These are phyloP conservation scores for Meiosimyza decipiens DNA, from an alignment of 2,888 invertebrate genomes.

Conservation along the genomic window DNA sequence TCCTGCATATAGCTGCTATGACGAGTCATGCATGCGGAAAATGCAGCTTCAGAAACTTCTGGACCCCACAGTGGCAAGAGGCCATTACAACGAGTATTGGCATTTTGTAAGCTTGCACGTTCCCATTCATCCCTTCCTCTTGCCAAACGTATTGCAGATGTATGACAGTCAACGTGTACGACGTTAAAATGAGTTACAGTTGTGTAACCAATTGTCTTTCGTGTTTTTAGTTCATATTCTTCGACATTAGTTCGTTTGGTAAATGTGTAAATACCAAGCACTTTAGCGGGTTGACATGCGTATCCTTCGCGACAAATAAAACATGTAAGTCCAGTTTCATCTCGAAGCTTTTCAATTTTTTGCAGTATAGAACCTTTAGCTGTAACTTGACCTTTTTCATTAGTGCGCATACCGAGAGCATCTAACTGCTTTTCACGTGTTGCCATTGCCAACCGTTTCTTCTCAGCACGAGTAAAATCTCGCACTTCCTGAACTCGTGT, in stretches of 20 bases:
- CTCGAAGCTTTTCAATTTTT: slow-evolving; percentile 94
- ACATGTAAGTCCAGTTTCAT: slow-evolving; percentile 95
- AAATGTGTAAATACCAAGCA: slow-evolving; percentile 96
- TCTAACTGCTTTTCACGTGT: slow-evolving; percentile 96
- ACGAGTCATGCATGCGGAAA: slow-evolving; percentile 92
- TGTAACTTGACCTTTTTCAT: slow-evolving; percentile 96
- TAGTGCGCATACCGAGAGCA: slow-evolving; percentile 94
- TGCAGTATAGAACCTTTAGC: slow-evolving; percentile 90
- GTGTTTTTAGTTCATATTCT: slow-evolving; percentile 88
- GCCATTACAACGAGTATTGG: slow-evolving; percentile 97
- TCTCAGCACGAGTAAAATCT: slow-evolving; percentile 93
- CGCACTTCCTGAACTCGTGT: slow-evolving; percentile 91
- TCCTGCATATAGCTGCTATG: slow-evolving; percentile 85
- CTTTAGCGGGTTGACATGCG: slow-evolving; percentile 93
- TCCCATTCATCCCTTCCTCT: slow-evolving; percentile 95
- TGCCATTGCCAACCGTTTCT: slow-evolving; percentile 98
- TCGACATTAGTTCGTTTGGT: slow-evolving; percentile 95
- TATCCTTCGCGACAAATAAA: slow-evolving; percentile 99
- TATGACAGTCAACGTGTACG: slow-evolving; percentile 98
- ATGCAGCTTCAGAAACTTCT: slow-evolving; percentile 90
- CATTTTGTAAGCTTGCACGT: slow-evolving; percentile 96
- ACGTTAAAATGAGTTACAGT: slow-evolving; percentile 99
- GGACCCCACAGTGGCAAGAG: slow-evolving; percentile 97
- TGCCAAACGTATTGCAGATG: slow-evolving; percentile 88
- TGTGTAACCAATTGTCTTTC: slow-evolving; percentile 86